Base-by-base conservation (phyloP, 2,888 invertebrate species). In the Halictus ligatus region DNA sequence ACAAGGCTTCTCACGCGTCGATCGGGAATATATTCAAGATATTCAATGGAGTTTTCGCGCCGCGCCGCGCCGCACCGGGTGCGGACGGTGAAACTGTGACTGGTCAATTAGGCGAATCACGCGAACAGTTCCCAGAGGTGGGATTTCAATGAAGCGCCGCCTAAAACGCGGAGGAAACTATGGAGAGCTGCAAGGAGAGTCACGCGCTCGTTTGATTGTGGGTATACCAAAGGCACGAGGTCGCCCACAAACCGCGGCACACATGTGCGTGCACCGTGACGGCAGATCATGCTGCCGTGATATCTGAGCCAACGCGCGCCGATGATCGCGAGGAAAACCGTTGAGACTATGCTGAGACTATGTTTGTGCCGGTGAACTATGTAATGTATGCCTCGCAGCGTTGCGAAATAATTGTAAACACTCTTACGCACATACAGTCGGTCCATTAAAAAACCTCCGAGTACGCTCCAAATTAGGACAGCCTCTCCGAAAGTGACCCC, bases 241-340 rank as follows among this genome's bases (percentile, higher is more conserved):
- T 90, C 90, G 90, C 84, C 88, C 84, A 88, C 89, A 88, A 89
- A 89, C 88, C 83, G 81, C 89, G 94, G 89, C 94, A 94, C 90
- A 94, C 91, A 93, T 94, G 92, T 87, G 91, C 94, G 89, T 88
- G 75, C 79, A 92, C 91, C 93, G 93, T 94, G 92, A 93, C 93
- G 90, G 76, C 83, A 91, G 92, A 93, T 93, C 89, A 89, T 89
- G 90, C 84, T 87, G 83, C 81, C 75, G 83, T 80, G 92, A 92
- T 92, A 92, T 91, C 90, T 67, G 75, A 75, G 78, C 71, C 72
- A 80, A 82, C 87, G 81, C 67, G 75, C 78, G 81, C 64, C 74
- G 86, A 87, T 79, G 83, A 89, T 87, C 74, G 48, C 85, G 82
- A 71, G 83, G 79, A 35, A 81, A 85, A 84, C 78, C 64, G 69